Evolutionary conservation across 2,888 invertebrate genomes (phyloP).

Genomic region (Cataglyphis livida): DNA sequence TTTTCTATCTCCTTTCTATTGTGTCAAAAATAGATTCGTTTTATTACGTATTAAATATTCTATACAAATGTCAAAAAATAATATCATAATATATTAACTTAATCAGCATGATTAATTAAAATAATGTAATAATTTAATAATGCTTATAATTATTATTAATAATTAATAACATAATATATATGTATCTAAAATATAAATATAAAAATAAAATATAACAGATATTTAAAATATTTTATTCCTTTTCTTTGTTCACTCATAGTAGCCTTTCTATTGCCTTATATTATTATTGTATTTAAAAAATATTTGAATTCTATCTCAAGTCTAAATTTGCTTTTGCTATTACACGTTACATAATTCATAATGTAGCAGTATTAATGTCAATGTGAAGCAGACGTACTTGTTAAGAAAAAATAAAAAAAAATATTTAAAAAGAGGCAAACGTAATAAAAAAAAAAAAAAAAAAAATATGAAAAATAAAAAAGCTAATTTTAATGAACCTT

Average conservation of each 20-base stretch:
- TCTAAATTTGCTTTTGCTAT: background rate
- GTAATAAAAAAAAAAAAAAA: background rate
- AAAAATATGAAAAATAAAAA: background rate
- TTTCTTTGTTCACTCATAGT: background rate
- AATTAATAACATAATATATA: background rate
- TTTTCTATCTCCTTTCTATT: background rate
- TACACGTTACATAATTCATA: no score
- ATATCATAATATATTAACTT: background rate
- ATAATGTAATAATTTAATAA: background rate
- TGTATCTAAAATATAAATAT: background rate
- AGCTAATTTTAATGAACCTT: conserved; percentile 14
- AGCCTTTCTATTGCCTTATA: no score
- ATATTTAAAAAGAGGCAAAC: background rate
- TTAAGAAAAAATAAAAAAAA: background rate
- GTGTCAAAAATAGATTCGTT: background rate
- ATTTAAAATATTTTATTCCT: background rate
- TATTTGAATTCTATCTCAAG: background rate
- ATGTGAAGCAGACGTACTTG: background rate
- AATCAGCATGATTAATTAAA: conserved; percentile 16
- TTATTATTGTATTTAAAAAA: background rate
- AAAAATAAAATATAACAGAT: background rate
- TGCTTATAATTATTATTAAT: background rate
- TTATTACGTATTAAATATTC: background rate
- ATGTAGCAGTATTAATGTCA: background rate
- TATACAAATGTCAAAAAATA: background rate